Percentiles rank a stretch among this genome's conserved stretches.
Conservation (phyloP, 2,888 invertebrate genomes). For the Hyposoter dolosus region DNA sequence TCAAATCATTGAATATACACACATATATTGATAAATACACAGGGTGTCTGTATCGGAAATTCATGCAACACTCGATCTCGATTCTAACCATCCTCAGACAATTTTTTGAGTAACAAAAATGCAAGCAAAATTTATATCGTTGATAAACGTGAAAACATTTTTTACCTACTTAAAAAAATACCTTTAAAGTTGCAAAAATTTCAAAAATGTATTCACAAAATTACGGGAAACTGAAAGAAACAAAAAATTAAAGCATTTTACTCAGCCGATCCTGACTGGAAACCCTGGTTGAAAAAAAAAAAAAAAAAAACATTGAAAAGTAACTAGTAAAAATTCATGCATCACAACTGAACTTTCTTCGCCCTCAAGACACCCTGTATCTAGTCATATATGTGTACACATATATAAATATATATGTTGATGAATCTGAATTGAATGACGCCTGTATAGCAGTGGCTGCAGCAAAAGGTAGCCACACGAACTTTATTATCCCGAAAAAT, state of each 20-base stretch:
- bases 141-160: background rate
- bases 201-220: background rate
- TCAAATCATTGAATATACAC: background rate
- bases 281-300: background rate
- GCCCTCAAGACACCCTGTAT: background rate
- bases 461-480: background rate
- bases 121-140: background rate
- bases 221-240: background rate
- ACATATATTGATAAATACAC: background rate
- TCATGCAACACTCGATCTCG: background rate
- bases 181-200: background rate
- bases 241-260: too few species aligned
- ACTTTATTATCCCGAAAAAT: background rate
- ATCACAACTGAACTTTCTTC: background rate
- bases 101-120: background rate
- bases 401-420: background rate
- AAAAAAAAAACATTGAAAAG: background rate
- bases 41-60: slow-evolving; percentile 17
- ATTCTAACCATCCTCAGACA: background rate
- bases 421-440: background rate
- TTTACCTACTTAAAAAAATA: background rate
- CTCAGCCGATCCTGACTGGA: background rate
- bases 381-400: background rate
- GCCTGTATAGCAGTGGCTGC: background rate
- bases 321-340: background rate